Evolutionary conservation across 2,797 vertebrate species (phyloP).

Genomic region (Lagorchestes hirsutus): DNA sequence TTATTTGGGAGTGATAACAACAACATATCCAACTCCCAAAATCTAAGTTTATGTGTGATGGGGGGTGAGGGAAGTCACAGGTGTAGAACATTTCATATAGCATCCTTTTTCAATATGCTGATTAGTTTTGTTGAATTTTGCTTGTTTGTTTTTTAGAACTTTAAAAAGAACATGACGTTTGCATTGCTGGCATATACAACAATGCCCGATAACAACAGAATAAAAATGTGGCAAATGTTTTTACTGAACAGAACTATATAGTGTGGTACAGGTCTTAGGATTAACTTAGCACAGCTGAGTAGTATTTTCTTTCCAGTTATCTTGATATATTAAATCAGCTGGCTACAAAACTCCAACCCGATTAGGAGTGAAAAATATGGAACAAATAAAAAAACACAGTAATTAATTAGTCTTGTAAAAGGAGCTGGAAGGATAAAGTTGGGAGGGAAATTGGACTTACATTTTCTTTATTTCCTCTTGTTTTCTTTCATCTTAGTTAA

Average conservation of each 20-base stretch:
- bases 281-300: conserved; percentile 24
- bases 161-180: conserved; percentile 63
- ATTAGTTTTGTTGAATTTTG: background rate
- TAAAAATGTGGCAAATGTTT: conserved; percentile 10
- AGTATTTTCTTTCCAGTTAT: conserved; percentile 21
- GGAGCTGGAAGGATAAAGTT: conserved; percentile 54
- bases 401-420: conserved; percentile 42
- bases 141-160: conserved; percentile 32
- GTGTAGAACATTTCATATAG: background rate
- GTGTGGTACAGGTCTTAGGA: background rate
- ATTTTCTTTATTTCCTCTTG: conserved; percentile 60
- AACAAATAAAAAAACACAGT: conserved; percentile 47
- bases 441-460: conserved; percentile 50
- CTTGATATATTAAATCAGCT: conserved; percentile 33
- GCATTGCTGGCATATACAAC: conserved; percentile 38
- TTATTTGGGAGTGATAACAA: conserved; percentile 42
- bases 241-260: conserved; percentile 21
- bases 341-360: conserved; percentile 51
- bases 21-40: conserved; percentile 48
- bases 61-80: background rate
- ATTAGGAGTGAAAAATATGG: conserved; percentile 42
- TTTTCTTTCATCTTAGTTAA: conserved; percentile 54
- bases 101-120: background rate
- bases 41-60: conserved; percentile 13
- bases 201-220: conserved; percentile 45